A percentile compares a stretch with the other conserved stretches of the same genome.
Conservation (phyloP, 2,797 vertebrate genomes). For the Micropoecilia bifurca region DNA sequence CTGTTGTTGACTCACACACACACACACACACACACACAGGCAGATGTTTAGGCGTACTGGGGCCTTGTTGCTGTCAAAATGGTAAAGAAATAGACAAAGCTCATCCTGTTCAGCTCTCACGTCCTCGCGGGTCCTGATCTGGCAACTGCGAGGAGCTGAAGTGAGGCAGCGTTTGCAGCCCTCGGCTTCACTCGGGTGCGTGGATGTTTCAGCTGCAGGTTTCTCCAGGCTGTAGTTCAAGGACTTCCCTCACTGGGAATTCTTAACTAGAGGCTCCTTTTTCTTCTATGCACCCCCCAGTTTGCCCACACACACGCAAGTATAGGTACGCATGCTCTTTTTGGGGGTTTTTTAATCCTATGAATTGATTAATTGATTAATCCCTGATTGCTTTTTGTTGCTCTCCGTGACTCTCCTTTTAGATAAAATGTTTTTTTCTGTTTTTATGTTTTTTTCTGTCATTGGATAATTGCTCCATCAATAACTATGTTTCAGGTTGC, state of each 20-base stretch:
- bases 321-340: slow-evolving; percentile 22
- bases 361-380: too few relatives aligned
- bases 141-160: slow-evolving; percentile 57
- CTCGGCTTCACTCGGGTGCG: slow-evolving; percentile 55
- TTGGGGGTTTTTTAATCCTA: slow-evolving; percentile 35
- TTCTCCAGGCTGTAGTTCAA: slow-evolving; percentile 73
- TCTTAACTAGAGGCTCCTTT: slow-evolving; percentile 46
- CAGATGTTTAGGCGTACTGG: slow-evolving; percentile 51
- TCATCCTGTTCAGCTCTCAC: slow-evolving; percentile 65
- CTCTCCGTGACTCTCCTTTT: slow-evolving; percentile 38
- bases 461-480: not conserved
- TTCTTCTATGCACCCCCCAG: slow-evolving; percentile 22
- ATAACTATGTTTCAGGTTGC: not conserved
- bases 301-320: slow-evolving; percentile 8
- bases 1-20: slow-evolving; percentile 41
- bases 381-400: slow-evolving; percentile 32
- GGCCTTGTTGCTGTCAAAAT: slow-evolving; percentile 62
- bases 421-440: slow-evolving; percentile 3
- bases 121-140: slow-evolving; percentile 69
- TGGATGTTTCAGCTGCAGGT: slow-evolving; percentile 64
- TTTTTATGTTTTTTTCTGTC: slow-evolving; percentile 16
- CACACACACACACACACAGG: slow-evolving; percentile 35
- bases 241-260: slow-evolving; percentile 65
- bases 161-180: slow-evolving; percentile 57
- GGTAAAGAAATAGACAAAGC: slow-evolving; percentile 66